Evolutionary conservation across 2,888 invertebrate species (phyloP).

Genomic region (Stictocephala bisonia): DNA sequence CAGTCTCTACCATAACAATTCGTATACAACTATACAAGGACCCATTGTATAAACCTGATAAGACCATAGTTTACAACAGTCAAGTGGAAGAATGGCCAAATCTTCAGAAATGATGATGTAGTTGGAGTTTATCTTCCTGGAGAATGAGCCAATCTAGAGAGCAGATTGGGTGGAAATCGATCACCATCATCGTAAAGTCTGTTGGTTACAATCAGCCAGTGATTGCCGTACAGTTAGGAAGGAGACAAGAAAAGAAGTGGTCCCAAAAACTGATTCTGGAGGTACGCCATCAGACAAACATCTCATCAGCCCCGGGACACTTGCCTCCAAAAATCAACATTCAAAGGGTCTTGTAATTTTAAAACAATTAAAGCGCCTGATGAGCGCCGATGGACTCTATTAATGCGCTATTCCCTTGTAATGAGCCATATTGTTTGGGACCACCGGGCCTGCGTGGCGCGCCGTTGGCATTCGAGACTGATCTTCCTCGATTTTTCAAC

Average conservation of each 20-base stretch:
- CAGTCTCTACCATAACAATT: too few relatives aligned
- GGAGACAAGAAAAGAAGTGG: constrained; percentile 13
- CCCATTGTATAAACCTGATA: too few relatives aligned
- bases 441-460: constrained; percentile 24
- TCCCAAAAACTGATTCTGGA: neutral
- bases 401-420: constrained; percentile 16
- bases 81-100: too few relatives aligned
- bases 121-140: too few relatives aligned
- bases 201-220: neutral
- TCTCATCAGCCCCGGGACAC: constrained; percentile 34
- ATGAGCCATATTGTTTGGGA: constrained; percentile 41
- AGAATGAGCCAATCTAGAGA: too few relatives aligned
- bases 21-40: too few relatives aligned
- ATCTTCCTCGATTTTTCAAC: constrained; percentile 30
- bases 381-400: constrained; percentile 35
- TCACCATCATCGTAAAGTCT: constrained; percentile 18
- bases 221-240: neutral
- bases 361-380: constrained; percentile 40
- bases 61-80: too few relatives aligned
- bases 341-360: constrained; percentile 42
- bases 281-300: constrained; percentile 28
- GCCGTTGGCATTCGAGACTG: too few relatives aligned
- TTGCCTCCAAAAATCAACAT: constrained; percentile 41
- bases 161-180: constrained; percentile 17
- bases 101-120: too few relatives aligned